Evolutionary conservation across 2,113 vertebrate species (phyloP).

Genomic region (Stictonetta naevosa): DNA sequence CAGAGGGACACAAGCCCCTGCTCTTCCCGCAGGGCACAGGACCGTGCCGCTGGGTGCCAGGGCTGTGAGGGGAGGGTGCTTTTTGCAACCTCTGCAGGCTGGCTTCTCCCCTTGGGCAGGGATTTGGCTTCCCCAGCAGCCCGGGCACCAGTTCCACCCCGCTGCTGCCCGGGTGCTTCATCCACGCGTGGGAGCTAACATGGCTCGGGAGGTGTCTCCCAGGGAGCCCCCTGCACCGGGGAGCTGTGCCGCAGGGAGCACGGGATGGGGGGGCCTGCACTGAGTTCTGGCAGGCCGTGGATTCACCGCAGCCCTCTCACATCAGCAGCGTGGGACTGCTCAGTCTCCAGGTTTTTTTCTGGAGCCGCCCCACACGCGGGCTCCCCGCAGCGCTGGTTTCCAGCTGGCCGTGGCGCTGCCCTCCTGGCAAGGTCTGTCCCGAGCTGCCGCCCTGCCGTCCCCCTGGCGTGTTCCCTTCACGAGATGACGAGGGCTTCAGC

Average conservation of each 20-base stretch:
- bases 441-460: neutral
- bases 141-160: neutral
- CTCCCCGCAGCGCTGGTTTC: neutral
- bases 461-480: neutral
- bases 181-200: rapidly evolving
- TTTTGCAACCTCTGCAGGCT: neutral
- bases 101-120: neutral
- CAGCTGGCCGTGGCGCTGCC: rapidly evolving
- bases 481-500: neutral
- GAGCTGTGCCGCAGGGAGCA: neutral
- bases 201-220: neutral
- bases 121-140: neutral
- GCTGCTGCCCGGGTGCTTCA: neutral
- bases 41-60: neutral
- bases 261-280: neutral
- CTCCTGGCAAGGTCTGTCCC: conserved; percentile 18
- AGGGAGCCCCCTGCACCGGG: neutral
- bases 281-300: rapidly evolving
- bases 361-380: no score
- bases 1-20: neutral
- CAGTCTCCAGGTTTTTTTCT: neutral
- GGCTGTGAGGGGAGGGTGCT: neutral
- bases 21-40: neutral
- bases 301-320: neutral
- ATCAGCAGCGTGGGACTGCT: neutral